phyloP scores from a whole-genome alignment of 1,140 invertebrate genomes.

The Battus philenor region DNA sequence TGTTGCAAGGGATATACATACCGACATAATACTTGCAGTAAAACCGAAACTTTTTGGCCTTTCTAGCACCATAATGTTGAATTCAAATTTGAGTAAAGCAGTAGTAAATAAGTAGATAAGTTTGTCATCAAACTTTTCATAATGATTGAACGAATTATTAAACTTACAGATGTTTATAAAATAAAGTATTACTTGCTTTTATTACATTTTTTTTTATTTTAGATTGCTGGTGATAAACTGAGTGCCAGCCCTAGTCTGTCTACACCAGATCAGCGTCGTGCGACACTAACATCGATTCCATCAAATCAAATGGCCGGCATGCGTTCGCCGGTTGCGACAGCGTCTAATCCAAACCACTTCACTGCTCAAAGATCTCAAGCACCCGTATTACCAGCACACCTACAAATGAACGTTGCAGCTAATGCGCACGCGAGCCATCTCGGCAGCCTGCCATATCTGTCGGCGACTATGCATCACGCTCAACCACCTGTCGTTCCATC shows the following conservation, averaged over 20 bases:
- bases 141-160: no score
- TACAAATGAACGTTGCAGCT: constrained; percentile 29
- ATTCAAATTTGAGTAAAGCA: no score
- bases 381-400: constrained; percentile 32
- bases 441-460: constrained; percentile 59
- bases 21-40: no score
- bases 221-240: constrained; percentile 50
- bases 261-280: constrained; percentile 41
- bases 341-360: constrained; percentile 32
- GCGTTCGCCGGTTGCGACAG: constrained; percentile 19
- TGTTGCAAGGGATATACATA: no score
- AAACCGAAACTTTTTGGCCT: no score
- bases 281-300: constrained; percentile 31
- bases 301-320: constrained; percentile 17
- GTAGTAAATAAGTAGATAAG: no score
- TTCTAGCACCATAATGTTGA: no score
- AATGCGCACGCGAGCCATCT: constrained; percentile 30
- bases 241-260: constrained; percentile 51
- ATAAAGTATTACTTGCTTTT: no score
- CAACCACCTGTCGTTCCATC: constrained; percentile 20
- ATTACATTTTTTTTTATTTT: no score
- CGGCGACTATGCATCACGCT: constrained; percentile 33
- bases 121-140: no score
- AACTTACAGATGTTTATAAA: no score
- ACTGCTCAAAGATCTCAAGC: constrained; percentile 25